These are phyloP conservation scores for Thaumatotibia leucotreta DNA, from an alignment of 1,140 invertebrate species.

Conservation along the genomic window DNA sequence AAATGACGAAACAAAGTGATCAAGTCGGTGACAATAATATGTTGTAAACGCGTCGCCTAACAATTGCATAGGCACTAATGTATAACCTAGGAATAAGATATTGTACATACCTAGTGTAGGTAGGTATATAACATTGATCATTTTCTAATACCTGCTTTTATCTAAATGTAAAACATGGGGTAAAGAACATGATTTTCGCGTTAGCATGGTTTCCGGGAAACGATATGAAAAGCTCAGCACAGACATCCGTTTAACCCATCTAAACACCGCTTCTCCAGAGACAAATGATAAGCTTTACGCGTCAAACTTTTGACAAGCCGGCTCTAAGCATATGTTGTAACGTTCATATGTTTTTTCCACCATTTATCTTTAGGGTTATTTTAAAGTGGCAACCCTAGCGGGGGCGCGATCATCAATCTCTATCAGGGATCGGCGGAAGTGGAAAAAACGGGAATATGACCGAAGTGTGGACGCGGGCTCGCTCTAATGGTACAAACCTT, in stretches of 20 bases:
- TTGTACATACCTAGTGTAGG: too few species aligned
- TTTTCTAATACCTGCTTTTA: too few species aligned
- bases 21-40: too few species aligned
- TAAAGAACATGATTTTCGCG: too few species aligned
- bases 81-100: too few species aligned
- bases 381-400: conserved; percentile 13
- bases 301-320: neutral
- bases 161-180: too few species aligned
- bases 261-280: neutral
- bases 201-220: neutral
- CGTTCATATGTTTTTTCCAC: neutral
- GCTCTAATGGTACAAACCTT: conserved; percentile 4
- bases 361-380: neutral
- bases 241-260: neutral
- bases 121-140: too few species aligned
- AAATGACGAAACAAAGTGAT: too few species aligned
- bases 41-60: too few species aligned
- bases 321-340: neutral
- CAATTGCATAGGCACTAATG: too few species aligned
- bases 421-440: conserved; percentile 44
- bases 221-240: neutral
- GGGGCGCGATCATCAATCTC: conserved; percentile 58
- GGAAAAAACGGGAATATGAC: conserved; percentile 54
- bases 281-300: neutral
- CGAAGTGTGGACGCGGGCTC: conserved; percentile 32